phyloP scores from a whole-genome alignment of 2,113 vertebrate genomes.

The Rhea americana region DNA sequence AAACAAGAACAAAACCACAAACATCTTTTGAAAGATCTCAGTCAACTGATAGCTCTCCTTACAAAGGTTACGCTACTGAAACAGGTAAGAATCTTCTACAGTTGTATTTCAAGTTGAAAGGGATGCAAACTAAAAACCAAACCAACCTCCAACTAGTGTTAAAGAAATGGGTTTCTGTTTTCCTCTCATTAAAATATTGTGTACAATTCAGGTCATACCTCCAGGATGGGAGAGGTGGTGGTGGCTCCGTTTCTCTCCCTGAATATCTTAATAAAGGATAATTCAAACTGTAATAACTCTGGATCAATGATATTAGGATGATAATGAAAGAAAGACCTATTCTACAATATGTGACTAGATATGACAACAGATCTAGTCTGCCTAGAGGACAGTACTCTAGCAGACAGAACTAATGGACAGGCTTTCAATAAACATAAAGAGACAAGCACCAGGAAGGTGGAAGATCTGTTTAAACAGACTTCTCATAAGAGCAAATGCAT shows the following conservation, averaged over 20 bases:
- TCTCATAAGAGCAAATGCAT: not conserved
- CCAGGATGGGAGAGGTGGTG: no score
- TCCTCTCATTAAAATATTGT: not conserved
- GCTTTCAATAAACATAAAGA: not conserved
- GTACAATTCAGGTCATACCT: not conserved
- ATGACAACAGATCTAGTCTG: not conserved
- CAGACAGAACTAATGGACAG: not conserved
- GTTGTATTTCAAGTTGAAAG: not conserved
- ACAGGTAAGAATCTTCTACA: not conserved
- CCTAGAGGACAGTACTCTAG: not conserved
- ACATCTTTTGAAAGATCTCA: not conserved
- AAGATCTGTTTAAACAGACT: not conserved
- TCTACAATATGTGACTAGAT: not conserved
- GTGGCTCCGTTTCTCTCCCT: not conserved
- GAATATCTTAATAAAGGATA: not conserved
- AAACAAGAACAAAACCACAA: not conserved
- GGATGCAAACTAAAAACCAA: not conserved
- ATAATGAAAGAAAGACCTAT: not conserved
- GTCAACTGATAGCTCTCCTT: not conserved
- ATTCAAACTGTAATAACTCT: not conserved
- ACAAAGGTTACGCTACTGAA: not conserved
- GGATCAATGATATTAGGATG: accelerated
- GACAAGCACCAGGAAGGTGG: not conserved
- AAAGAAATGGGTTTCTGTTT: accelerated
- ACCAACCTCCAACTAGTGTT: not conserved